phyloP scores from a whole-genome alignment of 2,888 invertebrate species.

The Drosophila fulvimacula region DNA sequence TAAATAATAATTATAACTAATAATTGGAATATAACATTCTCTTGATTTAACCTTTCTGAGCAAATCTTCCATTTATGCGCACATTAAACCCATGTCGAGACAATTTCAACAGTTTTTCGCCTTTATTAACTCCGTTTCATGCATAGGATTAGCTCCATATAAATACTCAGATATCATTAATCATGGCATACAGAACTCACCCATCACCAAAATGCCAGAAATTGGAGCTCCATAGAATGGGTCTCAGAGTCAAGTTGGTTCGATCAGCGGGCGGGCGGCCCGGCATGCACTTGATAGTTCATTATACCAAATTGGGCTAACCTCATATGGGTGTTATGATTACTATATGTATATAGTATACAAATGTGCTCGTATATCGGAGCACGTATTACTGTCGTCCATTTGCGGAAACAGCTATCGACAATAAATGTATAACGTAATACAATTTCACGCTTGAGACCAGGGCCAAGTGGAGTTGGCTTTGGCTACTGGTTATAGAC shows the following conservation, averaged over 20 bases:
- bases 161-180: constrained; percentile 29
- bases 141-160: constrained; percentile 1
- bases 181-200: constrained; percentile 16
- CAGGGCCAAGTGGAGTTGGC: constrained; percentile 54
- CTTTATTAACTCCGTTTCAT: constrained; percentile 12
- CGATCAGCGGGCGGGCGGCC: constrained; percentile 25
- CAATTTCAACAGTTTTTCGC: constrained; percentile 8
- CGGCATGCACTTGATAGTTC: constrained; percentile 55
- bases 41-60: constrained; percentile 3
- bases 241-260: constrained; percentile 2
- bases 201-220: constrained; percentile 22
- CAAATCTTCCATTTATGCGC: constrained; percentile 11
- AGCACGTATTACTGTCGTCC: constrained; percentile 46
- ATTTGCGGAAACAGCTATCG: constrained; percentile 63
- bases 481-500: constrained; percentile 52
- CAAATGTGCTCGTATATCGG: constrained; percentile 36
- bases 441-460: constrained; percentile 62
- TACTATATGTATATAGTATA: background rate
- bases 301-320: constrained; percentile 57
- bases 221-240: constrained; percentile 14
- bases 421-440: constrained; percentile 47
- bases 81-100: constrained; percentile 5
- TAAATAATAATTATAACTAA: background rate
- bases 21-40: constrained; percentile 12
- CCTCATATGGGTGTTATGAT: constrained; percentile 59